phyloP scores from a whole-genome alignment of 2,797 vertebrate genomes.

The Cyprinodon diabolis region DNA sequence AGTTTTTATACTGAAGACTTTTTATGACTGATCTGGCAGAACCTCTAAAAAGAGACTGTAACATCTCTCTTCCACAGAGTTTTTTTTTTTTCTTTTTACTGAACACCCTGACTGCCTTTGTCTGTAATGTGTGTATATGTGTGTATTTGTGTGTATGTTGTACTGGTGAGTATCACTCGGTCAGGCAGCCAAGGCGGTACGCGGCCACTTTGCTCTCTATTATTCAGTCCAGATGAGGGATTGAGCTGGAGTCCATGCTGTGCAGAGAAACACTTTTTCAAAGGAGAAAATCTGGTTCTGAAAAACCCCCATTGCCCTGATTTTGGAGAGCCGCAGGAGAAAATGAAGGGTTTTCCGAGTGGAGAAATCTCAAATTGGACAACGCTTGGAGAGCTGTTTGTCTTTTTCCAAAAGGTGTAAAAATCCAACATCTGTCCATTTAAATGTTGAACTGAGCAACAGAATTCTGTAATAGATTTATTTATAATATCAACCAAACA shows the following conservation, averaged over 20 bases:
- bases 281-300: slow-evolving; percentile 82
- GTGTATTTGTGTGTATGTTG: slow-evolving; percentile 15
- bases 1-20: slow-evolving; percentile 70
- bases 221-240: slow-evolving; percentile 83
- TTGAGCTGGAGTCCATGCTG: slow-evolving; percentile 61
- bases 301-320: slow-evolving; percentile 23
- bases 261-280: slow-evolving; percentile 82
- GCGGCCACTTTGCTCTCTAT: slow-evolving; percentile 57
- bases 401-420: slow-evolving; percentile 32
- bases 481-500: too few relatives aligned
- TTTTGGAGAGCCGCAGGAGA: slow-evolving; percentile 40
- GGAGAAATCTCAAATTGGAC: slow-evolving; percentile 48
- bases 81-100: slow-evolving; percentile 24
- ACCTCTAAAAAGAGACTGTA: slow-evolving; percentile 69
- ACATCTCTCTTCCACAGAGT: slow-evolving; percentile 69
- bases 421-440: slow-evolving; percentile 35
- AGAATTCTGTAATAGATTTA: slow-evolving; percentile 1
- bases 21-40: slow-evolving; percentile 76
- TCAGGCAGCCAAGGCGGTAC: slow-evolving; percentile 63
- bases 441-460: slow-evolving; percentile 22
- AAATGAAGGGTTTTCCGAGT: slow-evolving; percentile 52
- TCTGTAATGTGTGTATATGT: slow-evolving; percentile 26
- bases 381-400: slow-evolving; percentile 32
- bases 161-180: slow-evolving; percentile 55
- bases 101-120: slow-evolving; percentile 57